Evolutionary conservation across 2,888 invertebrate species (phyloP), one percentile per base, ranked within the genome.

Genomic region (Watsonalla binaria): DNA sequence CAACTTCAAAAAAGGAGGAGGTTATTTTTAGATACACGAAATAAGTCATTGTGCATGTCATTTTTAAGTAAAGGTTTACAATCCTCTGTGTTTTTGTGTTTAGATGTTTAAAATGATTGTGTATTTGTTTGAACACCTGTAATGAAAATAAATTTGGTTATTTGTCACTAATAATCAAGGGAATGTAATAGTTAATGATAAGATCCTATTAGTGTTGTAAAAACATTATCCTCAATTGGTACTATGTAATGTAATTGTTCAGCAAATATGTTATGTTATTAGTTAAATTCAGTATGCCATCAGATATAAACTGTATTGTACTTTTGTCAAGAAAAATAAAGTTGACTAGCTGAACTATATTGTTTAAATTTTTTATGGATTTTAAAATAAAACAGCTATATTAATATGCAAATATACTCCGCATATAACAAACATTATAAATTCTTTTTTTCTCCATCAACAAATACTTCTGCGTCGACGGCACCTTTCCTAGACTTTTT

Each of bases 401-500:
- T 15, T 51, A 42, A 37, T 35, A 39, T 47, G 6, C 9, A 37
- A 37, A 2, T 37, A 8, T 37, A 37, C 42, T 13, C 49, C 42
- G 39, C 6, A 51, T 5, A 45, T 24, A 39, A 53, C 52, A 55
- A 60, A 53, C 47, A 51, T 62, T 55, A 59, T 51, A 63, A 59
- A 57, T 63, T 68, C 56, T 65, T 68, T 65, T 63, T 71, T 46
- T 82, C 80, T 15, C 78, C 82, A 47, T 85, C 86, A 58, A 91
- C 84, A 74, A 91, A 89, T 15, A 66, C 71, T 61, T 92, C 92
- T 4, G 80, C 82, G 52, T 92, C 91, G 9, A 91, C 77, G 6
- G 86, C 82, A 24, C 78, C 89, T 66, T 92, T 92, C 59, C 82
- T 87, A 2, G 85, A 84, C 63, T 86, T 90, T 64, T 90, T 91